Percentiles rank a stretch among this genome's conserved stretches.
These are phyloP conservation scores for human (Homo sapiens) DNA, from an alignment of 2,113 vertebrate genomes.

Conservation along the genomic window DNA sequence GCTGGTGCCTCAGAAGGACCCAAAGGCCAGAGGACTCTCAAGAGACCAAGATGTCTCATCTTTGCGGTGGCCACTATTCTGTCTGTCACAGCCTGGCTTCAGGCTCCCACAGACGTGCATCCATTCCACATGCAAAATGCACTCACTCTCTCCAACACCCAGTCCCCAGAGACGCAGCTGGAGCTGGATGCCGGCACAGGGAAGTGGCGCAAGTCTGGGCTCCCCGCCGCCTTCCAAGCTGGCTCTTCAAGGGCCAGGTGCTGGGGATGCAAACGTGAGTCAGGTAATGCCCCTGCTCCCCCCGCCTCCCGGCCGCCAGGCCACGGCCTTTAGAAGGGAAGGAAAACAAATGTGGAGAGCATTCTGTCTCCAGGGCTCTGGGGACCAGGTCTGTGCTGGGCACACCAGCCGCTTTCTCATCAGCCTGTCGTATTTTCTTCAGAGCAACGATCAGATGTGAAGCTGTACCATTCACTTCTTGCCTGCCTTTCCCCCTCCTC, in stretches of 20 bases:
- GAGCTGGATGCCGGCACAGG: background rate
- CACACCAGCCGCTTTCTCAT: background rate
- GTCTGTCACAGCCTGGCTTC: background rate
- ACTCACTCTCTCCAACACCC: background rate
- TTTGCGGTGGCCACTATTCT: background rate
- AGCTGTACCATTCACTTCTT: rapidly evolving
- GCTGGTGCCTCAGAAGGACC: background rate
- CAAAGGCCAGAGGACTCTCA: background rate
- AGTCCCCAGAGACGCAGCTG: background rate
- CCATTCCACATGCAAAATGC: background rate
- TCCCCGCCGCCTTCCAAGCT: background rate
- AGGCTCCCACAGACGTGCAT: background rate
- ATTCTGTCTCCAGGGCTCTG: background rate
- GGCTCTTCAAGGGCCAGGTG: background rate
- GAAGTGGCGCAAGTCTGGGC: background rate
- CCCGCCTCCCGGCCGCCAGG: no score
- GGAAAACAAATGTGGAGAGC: background rate
- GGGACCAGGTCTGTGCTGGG: background rate
- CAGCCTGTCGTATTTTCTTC: background rate
- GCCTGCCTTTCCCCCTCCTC: background rate
- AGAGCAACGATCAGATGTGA: background rate
- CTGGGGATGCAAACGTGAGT: no score
- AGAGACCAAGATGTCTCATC: no score
- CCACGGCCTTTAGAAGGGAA: background rate
- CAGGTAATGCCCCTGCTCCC: rapidly evolving